Conservation (phyloP, 2,888 invertebrate genomes). For the Cenopis cana region DNA sequence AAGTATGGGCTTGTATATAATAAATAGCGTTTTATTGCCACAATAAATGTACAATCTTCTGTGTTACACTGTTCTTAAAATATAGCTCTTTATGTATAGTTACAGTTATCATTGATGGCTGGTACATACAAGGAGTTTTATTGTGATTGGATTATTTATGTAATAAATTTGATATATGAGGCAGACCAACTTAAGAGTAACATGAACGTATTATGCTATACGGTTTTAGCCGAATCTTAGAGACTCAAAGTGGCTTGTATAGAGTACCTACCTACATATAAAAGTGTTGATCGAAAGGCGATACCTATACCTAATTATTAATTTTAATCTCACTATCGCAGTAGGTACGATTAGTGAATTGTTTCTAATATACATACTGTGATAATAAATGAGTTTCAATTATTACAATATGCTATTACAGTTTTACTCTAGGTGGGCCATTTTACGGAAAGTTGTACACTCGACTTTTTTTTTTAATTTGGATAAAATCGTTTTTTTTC, state of each 20-base stretch:
- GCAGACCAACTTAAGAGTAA: neutral
- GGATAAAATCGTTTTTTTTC: no score
- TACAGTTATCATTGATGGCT: constrained; percentile 33
- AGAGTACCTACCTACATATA: neutral
- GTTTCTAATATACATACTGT: no score
- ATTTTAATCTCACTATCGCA: no score
- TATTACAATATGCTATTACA: no score
- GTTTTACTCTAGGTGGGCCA: no score
- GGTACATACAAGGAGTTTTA: constrained; percentile 39
- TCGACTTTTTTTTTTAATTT: no score
- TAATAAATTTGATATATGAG: constrained; percentile 25
- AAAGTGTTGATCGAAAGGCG: no score
- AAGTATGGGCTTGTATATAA: constrained; percentile 64
- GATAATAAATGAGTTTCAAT: no score
- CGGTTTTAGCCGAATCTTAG: neutral
- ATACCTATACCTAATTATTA: neutral
- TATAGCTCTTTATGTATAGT: constrained; percentile 46
- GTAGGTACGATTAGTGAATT: no score
- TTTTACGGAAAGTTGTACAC: no score
- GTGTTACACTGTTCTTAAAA: constrained; percentile 51
- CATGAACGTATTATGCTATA: neutral
- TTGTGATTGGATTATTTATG: constrained; percentile 42
- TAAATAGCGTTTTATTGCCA: constrained; percentile 68
- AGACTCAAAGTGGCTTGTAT: neutral
- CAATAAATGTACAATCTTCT: constrained; percentile 62